phyloP scores from a whole-genome alignment of 1,140 invertebrate genomes.

The Nasonia giraulti region DNA sequence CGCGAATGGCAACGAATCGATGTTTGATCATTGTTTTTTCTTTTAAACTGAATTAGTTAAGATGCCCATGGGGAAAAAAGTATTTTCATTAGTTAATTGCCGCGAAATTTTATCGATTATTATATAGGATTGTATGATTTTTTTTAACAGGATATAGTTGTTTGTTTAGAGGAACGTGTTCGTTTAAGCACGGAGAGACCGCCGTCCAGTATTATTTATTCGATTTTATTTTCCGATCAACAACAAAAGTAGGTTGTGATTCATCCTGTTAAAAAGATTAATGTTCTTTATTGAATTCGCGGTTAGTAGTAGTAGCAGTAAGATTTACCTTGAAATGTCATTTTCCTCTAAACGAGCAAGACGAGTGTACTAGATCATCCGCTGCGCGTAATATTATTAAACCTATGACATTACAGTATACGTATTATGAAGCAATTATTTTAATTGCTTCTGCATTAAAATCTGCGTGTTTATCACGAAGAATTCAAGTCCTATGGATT shows the following conservation, averaged over 20 bases:
- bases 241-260: neutral
- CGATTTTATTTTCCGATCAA: constrained; percentile 13
- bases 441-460: neutral
- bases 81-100: constrained; percentile 29
- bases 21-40: neutral
- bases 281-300: neutral
- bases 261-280: neutral
- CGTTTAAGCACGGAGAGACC: neutral
- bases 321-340: neutral
- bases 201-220: constrained; percentile 30
- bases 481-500: constrained; percentile 6
- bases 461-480: neutral
- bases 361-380: neutral
- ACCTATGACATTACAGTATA: neutral
- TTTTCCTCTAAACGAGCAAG: constrained; percentile 35
- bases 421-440: constrained; percentile 10
- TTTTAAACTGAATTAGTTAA: constrained; percentile 17
- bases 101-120: constrained; percentile 47
- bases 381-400: constrained; percentile 6
- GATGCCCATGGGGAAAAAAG: neutral
- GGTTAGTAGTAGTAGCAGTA: neutral
- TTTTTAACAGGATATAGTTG: constrained; percentile 40
- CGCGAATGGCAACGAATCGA: neutral
- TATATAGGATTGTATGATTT: constrained; percentile 52
- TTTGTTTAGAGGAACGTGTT: constrained; percentile 4